Conservation (phyloP, 2,797 vertebrate species). For the Sebastes ruberrimus region DNA sequence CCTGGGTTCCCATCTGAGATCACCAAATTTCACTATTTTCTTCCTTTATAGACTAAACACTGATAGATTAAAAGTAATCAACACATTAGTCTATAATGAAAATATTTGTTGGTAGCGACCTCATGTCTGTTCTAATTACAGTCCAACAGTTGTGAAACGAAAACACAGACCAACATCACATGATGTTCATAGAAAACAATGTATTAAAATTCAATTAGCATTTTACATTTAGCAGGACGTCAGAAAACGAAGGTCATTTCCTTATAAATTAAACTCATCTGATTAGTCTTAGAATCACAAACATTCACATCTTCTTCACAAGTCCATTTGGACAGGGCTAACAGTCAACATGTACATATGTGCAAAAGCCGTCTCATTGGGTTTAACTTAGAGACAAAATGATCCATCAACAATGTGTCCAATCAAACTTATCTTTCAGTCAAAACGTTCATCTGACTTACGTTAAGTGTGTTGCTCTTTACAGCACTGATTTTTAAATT, state of each 20-base stretch:
- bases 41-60: background rate
- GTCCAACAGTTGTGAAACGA: background rate
- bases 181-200: slow-evolving; percentile 47
- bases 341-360: slow-evolving; percentile 68
- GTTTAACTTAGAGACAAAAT: slow-evolving; percentile 32
- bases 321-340: slow-evolving; percentile 33
- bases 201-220: slow-evolving; percentile 54
- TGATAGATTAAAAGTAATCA: background rate
- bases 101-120: background rate
- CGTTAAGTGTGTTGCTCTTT: background rate
- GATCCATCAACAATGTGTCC: slow-evolving; percentile 29
- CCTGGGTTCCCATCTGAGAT: background rate
- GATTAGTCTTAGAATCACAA: slow-evolving; percentile 55
- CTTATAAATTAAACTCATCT: slow-evolving; percentile 75
- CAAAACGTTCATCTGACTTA: background rate
- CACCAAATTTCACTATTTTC: background rate
- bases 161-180: background rate
- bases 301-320: slow-evolving; percentile 64
- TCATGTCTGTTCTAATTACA: background rate
- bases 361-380: slow-evolving; percentile 62
- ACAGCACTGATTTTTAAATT: slow-evolving; percentile 18
- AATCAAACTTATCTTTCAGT: slow-evolving; percentile 23
- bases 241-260: slow-evolving; percentile 10
- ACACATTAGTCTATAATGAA: background rate
- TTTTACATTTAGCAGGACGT: slow-evolving; percentile 54